phyloP scores from a whole-genome alignment of 1,140 invertebrate species.

The Chrysomallon squamiferum region DNA sequence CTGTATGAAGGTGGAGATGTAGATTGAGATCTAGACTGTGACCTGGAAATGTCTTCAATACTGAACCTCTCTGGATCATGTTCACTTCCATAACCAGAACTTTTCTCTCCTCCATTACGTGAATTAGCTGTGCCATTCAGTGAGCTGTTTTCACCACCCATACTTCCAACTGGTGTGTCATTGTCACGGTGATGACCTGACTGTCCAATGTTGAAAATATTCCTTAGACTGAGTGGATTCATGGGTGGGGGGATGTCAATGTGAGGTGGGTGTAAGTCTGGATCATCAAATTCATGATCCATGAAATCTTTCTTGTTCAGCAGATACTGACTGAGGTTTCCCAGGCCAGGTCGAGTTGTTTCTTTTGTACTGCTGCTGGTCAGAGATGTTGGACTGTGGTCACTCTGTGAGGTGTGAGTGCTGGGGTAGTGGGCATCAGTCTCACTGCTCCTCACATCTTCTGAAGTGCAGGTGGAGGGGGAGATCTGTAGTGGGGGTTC shows the following conservation, averaged over 20 bases:
- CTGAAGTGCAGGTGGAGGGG: conserved; percentile 47
- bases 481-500: conserved; percentile 49
- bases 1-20: conserved; percentile 51
- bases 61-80: conserved; percentile 52
- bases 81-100: conserved; percentile 58
- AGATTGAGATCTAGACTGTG: conserved; percentile 41
- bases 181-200: conserved; percentile 35
- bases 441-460: conserved; percentile 51
- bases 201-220: conserved; percentile 44
- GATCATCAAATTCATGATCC: conserved; percentile 26
- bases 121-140: conserved; percentile 47
- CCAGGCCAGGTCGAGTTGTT: conserved; percentile 38
- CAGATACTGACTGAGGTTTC: conserved; percentile 49
- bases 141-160: conserved; percentile 40
- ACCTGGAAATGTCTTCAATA: conserved; percentile 43
- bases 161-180: conserved; percentile 50
- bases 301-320: conserved; percentile 36
- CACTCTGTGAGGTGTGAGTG: conserved; percentile 33
- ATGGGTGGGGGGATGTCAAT: conserved; percentile 54
- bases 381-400: conserved; percentile 49
- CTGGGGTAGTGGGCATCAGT: conserved; percentile 41
- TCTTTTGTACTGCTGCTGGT: conserved; percentile 45
- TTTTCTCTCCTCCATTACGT: conserved; percentile 50
- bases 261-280: conserved; percentile 26
- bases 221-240: conserved; percentile 51